These are phyloP conservation scores for Antheraea mylitta DNA, from an alignment of 1,140 invertebrate genomes.

Conservation along the genomic window DNA sequence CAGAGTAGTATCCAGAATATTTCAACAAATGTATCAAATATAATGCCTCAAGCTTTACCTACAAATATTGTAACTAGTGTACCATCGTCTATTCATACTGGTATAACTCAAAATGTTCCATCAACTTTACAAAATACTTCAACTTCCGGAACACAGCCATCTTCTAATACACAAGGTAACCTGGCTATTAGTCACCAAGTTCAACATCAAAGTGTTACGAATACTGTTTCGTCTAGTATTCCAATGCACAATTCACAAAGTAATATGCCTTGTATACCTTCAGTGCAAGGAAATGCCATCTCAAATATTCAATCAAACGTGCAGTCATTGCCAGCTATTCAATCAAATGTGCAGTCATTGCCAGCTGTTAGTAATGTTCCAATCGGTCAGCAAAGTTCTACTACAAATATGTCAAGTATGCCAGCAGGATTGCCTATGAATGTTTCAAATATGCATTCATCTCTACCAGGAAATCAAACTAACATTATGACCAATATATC, in stretches of 20 bases:
- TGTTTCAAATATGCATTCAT: slow-evolving; percentile 58
- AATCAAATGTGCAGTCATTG: slow-evolving; percentile 41
- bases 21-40: slow-evolving; percentile 32
- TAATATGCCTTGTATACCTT: slow-evolving; percentile 32
- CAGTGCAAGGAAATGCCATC: not conserved
- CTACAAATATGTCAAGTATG: slow-evolving; percentile 52
- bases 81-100: slow-evolving; percentile 29
- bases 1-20: slow-evolving; percentile 41
- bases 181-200: slow-evolving; percentile 37
- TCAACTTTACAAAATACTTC: slow-evolving; percentile 47
- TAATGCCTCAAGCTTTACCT: slow-evolving; percentile 43
- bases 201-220: slow-evolving; percentile 46
- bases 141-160: slow-evolving; percentile 33
- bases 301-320: slow-evolving; percentile 50
- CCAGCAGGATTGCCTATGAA: slow-evolving; percentile 54
- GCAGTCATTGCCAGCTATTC: slow-evolving; percentile 36
- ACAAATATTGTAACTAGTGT: slow-evolving; percentile 43
- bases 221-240: slow-evolving; percentile 55
- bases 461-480: slow-evolving; percentile 49
- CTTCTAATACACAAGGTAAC: slow-evolving; percentile 42
- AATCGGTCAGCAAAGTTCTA: slow-evolving; percentile 32
- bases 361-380: slow-evolving; percentile 34
- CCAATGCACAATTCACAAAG: slow-evolving; percentile 48
- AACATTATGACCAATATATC: slow-evolving; percentile 57
- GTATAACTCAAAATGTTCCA: slow-evolving; percentile 43